Percentiles rank a stretch among this genome's conserved stretches.
phyloP scores from a whole-genome alignment of 1,140 invertebrate genomes.

The Pentalonia nigronervosa region DNA sequence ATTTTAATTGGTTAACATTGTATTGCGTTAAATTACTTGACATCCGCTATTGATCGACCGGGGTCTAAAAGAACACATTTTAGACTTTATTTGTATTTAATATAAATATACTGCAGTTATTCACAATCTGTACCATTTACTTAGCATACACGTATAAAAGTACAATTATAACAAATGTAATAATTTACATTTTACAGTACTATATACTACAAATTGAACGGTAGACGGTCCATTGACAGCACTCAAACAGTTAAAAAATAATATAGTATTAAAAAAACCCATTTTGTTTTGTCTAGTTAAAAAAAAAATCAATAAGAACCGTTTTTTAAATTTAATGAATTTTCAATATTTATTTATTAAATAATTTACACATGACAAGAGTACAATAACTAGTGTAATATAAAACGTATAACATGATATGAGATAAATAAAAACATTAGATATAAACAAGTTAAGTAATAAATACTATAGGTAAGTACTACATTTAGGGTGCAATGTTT shows the following conservation, averaged over 20 bases:
- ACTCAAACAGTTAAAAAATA: neutral
- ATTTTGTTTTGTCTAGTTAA: neutral
- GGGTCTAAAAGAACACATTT: neutral
- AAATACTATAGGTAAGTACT: neutral
- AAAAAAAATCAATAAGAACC: neutral
- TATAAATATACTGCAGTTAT: neutral
- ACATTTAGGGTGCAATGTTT: neutral
- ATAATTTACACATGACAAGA: neutral
- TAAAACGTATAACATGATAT: neutral
- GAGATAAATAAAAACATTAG: neutral
- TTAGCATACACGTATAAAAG: neutral
- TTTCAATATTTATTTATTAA: neutral
- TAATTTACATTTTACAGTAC: neutral
- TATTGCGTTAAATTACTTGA: neutral
- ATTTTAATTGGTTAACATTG: slow-evolving; percentile 16
- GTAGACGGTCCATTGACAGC: neutral
- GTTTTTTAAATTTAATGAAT: neutral
- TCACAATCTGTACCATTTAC: neutral
- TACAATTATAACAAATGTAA: neutral
- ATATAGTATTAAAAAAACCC: neutral
- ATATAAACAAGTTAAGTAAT: neutral
- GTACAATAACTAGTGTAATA: neutral
- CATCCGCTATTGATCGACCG: slow-evolving; percentile 7
- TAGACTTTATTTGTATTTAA: neutral
- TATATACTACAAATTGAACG: neutral